These are phyloP conservation scores for Actinia tenebrosa DNA, from an alignment of 64 coral and sea anemone species.

Conservation along the genomic window DNA sequence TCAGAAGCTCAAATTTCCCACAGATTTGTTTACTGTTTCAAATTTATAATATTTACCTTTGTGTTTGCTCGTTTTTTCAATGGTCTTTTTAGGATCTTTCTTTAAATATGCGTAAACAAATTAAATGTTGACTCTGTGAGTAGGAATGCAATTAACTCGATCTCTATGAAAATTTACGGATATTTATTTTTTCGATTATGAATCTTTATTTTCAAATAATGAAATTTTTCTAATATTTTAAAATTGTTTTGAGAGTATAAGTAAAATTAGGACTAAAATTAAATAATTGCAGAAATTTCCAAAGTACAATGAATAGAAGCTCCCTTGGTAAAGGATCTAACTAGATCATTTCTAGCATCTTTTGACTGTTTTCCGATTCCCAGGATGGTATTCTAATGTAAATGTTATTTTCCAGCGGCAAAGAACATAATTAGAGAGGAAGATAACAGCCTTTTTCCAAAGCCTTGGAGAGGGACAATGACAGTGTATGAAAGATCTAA, in stretches of 20 bases:
- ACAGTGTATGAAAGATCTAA: slow-evolving; percentile 64
- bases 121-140: not conserved
- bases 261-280: too few species aligned
- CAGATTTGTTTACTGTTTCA: not conserved
- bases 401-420: not conserved
- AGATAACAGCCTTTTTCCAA: slow-evolving; percentile 34
- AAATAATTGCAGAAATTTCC: not conserved
- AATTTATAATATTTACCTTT: slow-evolving; percentile 32
- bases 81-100: not conserved
- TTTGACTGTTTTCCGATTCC: not conserved
- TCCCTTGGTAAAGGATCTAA: not conserved
- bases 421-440: not conserved
- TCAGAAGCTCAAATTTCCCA: not conserved
- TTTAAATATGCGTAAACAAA: not conserved
- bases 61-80: not conserved
- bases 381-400: not conserved
- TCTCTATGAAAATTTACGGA: not conserved
- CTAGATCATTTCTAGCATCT: not conserved
- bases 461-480: slow-evolving; percentile 58
- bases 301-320: not conserved
- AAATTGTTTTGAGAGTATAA: too few species aligned
- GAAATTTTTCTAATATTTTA: too few species aligned
- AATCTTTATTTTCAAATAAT: too few species aligned
- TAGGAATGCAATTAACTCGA: not conserved
- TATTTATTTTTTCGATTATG: too few species aligned